These are phyloP conservation scores for Mandrillus leucophaeus DNA, from an alignment of 2,113 vertebrate genomes.

Conservation along the genomic window DNA sequence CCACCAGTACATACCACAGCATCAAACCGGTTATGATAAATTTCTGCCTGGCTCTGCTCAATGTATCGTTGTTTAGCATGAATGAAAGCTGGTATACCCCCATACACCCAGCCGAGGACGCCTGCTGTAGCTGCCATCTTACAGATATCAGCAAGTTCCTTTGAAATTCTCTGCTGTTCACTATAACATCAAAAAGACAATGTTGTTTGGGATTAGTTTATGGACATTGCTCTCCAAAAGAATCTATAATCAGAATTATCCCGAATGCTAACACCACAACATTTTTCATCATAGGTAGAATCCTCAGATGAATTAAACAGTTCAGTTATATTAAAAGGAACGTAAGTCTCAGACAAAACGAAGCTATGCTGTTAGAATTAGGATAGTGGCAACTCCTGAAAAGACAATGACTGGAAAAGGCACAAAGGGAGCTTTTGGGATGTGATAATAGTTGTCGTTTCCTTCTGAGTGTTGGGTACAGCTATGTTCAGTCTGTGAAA, in stretches of 20 bases:
- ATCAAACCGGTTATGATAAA: constrained; percentile 90
- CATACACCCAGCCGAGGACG: constrained; percentile 88
- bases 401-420: neutral
- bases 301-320: neutral
- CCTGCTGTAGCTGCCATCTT: constrained; percentile 84
- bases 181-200: constrained; percentile 79
- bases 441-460: neutral
- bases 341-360: neutral
- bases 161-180: constrained; percentile 80
- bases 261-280: neutral
- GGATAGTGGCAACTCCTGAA: neutral
- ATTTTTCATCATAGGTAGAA: constrained; percentile 10
- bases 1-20: constrained; percentile 88
- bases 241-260: neutral
- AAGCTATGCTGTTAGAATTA: neutral
- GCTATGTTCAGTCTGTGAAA: neutral
- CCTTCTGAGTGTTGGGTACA: neutral
- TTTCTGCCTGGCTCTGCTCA: constrained; percentile 89
- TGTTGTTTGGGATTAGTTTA: neutral
- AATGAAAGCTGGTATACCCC: constrained; percentile 92
- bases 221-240: neutral
- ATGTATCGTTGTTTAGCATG: constrained; percentile 89
- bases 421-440: neutral
- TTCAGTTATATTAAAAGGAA: neutral
- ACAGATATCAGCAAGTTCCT: constrained; percentile 87